These are phyloP conservation scores for Lithobates pipiens DNA, from an alignment of 2,797 vertebrate genomes.

Conservation along the genomic window DNA sequence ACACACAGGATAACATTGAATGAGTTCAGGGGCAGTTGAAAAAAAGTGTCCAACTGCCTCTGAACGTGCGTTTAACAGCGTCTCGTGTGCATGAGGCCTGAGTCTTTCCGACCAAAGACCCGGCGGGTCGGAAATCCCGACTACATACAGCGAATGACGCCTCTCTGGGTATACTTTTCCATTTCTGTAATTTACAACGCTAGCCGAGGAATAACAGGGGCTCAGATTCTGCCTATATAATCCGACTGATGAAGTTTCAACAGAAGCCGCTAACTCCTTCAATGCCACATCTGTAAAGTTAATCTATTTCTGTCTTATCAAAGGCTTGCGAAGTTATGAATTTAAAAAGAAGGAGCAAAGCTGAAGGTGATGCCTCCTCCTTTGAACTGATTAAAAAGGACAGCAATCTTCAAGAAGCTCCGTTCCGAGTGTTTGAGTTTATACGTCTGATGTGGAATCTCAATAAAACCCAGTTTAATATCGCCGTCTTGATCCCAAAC, in stretches of 20 bases:
- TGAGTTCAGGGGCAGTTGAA: too few relatives aligned
- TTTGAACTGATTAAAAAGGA: conserved; percentile 20
- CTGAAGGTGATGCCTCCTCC: background rate
- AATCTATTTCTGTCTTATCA: background rate
- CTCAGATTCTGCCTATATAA: background rate
- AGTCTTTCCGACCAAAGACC: too few relatives aligned
- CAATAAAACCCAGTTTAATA: conserved; percentile 35
- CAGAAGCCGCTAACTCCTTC: background rate
- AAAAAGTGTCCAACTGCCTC: too few relatives aligned
- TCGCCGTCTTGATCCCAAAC: conserved; percentile 1
- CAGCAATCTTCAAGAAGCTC: background rate
- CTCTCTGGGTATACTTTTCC: background rate
- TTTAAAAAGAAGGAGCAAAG: conserved; percentile 9
- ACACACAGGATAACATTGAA: too few relatives aligned
- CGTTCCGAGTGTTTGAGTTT: background rate
- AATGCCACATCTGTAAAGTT: too few relatives aligned
- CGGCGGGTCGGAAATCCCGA: too few relatives aligned
- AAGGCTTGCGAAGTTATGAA: background rate
- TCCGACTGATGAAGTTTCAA: background rate
- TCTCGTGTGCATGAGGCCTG: too few relatives aligned
- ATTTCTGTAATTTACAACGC: background rate
- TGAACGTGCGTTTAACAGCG: too few relatives aligned
- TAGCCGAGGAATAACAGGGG: background rate
- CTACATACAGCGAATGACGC: background rate
- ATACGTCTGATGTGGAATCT: conserved; percentile 13